Percentiles rank a stretch among this genome's conserved stretches.
Evolutionary conservation across 2,113 vertebrate genomes (phyloP).

Genomic region (Oreochromis aureus): DNA sequence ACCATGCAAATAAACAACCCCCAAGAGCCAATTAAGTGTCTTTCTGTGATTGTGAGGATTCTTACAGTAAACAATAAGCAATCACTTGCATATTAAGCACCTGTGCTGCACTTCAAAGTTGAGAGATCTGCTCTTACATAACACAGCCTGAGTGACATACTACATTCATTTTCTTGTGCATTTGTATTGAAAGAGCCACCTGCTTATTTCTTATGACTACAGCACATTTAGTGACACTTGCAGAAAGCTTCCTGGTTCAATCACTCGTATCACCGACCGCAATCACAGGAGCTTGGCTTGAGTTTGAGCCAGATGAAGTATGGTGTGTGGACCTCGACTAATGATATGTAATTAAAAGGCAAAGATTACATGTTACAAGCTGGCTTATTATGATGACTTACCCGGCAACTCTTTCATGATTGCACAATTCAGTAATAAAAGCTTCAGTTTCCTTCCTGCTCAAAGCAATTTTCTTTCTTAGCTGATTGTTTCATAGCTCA

Average conservation of each 20-base stretch:
- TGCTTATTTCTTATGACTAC: not conserved
- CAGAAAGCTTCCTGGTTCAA: not conserved
- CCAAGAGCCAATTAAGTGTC: slow-evolving; percentile 21
- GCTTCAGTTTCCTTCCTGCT: slow-evolving; percentile 47
- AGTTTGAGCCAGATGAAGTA: not conserved
- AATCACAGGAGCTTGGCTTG: not conserved
- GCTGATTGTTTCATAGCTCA: slow-evolving; percentile 56
- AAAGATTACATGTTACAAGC: slow-evolving; percentile 30
- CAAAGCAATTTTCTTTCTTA: slow-evolving; percentile 52
- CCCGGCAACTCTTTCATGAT: slow-evolving; percentile 33
- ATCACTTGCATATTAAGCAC: not conserved
- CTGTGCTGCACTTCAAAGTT: not conserved
- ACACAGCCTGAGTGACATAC: not conserved
- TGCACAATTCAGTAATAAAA: slow-evolving; percentile 25
- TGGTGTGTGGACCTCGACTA: not conserved
- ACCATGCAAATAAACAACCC: slow-evolving; percentile 15
- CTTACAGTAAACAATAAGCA: not conserved
- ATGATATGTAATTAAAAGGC: slow-evolving; percentile 33
- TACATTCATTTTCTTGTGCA: not conserved
- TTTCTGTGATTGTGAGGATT: slow-evolving; percentile 5
- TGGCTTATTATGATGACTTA: slow-evolving; percentile 37
- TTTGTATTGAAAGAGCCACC: not conserved
- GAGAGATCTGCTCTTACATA: not conserved
- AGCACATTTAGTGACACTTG: not conserved
- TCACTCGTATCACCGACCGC: not conserved